phyloP scores from a whole-genome alignment of 2,797 vertebrate species.

The Morelia viridis region DNA sequence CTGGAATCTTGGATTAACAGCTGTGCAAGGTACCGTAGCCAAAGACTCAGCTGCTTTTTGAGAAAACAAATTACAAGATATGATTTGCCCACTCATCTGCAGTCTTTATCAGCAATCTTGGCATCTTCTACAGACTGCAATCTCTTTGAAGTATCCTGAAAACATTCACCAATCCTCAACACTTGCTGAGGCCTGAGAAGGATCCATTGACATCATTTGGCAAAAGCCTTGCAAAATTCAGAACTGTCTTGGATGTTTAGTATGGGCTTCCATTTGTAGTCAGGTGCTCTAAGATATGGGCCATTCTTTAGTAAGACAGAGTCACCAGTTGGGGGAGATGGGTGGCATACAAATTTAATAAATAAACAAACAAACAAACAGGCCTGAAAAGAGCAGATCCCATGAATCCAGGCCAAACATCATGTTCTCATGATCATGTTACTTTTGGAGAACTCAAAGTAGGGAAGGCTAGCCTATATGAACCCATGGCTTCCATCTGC shows the following conservation, averaged over 20 bases:
- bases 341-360: neutral
- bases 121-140: neutral
- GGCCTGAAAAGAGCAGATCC: neutral
- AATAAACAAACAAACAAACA: neutral
- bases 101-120: neutral
- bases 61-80: neutral
- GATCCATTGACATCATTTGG: neutral
- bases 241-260: neutral
- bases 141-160: neutral
- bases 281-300: neutral
- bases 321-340: neutral
- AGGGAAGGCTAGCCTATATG: neutral
- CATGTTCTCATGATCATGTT: neutral
- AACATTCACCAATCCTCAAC: neutral
- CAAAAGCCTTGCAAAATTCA: neutral
- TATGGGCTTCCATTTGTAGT: neutral
- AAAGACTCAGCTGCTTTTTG: neutral
- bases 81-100: neutral
- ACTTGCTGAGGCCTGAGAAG: neutral
- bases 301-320: neutral
- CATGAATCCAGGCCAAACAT: neutral
- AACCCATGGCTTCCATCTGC: neutral
- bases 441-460: neutral
- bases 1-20: neutral
- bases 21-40: neutral